phyloP scores from a whole-genome alignment of 2,888 invertebrate genomes.

The Noctuana brunneofusca region DNA sequence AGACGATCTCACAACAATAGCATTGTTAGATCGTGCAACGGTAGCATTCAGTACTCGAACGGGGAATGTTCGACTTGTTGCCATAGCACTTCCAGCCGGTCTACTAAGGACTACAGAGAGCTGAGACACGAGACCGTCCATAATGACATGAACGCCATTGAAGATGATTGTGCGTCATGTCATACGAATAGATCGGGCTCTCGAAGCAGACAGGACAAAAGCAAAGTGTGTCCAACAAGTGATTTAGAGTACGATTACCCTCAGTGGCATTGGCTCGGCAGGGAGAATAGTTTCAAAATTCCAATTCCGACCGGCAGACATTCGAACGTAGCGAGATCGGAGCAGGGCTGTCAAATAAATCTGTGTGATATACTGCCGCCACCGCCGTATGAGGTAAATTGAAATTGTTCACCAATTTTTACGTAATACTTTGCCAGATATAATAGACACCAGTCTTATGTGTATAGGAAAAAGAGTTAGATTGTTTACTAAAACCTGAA shows the following conservation, averaged over 20 bases:
- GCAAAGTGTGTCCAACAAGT: conserved; percentile 76
- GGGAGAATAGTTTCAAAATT: conserved; percentile 81
- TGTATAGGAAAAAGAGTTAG: no score
- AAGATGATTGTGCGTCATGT: conserved; percentile 75
- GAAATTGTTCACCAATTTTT: conserved; percentile 50
- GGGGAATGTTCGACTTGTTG: conserved; percentile 79
- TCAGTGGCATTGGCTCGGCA: conserved; percentile 78
- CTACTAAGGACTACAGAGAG: conserved; percentile 77
- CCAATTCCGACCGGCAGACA: conserved; percentile 75
- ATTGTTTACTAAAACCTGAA: no score
- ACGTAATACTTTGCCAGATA: conserved; percentile 41
- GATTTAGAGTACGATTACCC: conserved; percentile 81
- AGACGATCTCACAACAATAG: conserved; percentile 79
- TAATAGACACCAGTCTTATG: not conserved
- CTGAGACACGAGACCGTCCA: conserved; percentile 68
- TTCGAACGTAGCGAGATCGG: conserved; percentile 76
- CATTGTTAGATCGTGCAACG: conserved; percentile 78
- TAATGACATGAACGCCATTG: conserved; percentile 71
- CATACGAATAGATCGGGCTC: conserved; percentile 78
- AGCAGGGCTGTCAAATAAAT: conserved; percentile 83
- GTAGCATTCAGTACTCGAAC: conserved; percentile 76
- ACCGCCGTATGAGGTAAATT: conserved; percentile 84
- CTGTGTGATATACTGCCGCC: conserved; percentile 86
- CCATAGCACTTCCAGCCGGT: conserved; percentile 77
- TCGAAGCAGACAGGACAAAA: conserved; percentile 77